Conservation (phyloP, 2,113 vertebrate genomes). For the Indri indri region DNA sequence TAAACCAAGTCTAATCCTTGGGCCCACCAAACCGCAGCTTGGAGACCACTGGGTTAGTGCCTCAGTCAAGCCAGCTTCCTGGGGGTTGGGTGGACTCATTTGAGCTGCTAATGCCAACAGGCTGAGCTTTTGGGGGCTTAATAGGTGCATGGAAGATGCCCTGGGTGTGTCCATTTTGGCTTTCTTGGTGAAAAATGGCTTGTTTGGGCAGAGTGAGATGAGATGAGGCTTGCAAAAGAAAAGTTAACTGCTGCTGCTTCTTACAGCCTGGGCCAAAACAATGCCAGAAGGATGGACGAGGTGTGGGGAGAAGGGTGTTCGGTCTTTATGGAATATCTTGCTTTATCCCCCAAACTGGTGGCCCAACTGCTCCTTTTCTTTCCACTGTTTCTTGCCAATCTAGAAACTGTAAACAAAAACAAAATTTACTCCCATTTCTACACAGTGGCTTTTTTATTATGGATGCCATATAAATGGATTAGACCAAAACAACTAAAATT, state of each 20-base stretch:
- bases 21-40: background rate
- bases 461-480: background rate
- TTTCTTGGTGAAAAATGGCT: background rate
- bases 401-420: background rate
- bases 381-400: background rate
- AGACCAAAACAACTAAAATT: background rate
- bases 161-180: rapidly evolving
- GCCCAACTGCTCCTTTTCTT: background rate
- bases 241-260: background rate
- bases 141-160: too few relatives aligned
- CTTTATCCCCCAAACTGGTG: background rate
- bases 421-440: background rate
- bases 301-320: background rate
- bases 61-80: background rate
- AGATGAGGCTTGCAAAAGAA: background rate
- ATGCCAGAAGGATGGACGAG: background rate
- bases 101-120: background rate
- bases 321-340: background rate
- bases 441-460: background rate
- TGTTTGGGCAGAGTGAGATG: background rate
- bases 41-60: background rate
- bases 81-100: background rate
- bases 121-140: background rate
- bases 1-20: background rate
- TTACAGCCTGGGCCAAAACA: background rate